Base-by-base conservation (phyloP, 2,797 vertebrate genomes). In the Caiman crocodilus region DNA sequence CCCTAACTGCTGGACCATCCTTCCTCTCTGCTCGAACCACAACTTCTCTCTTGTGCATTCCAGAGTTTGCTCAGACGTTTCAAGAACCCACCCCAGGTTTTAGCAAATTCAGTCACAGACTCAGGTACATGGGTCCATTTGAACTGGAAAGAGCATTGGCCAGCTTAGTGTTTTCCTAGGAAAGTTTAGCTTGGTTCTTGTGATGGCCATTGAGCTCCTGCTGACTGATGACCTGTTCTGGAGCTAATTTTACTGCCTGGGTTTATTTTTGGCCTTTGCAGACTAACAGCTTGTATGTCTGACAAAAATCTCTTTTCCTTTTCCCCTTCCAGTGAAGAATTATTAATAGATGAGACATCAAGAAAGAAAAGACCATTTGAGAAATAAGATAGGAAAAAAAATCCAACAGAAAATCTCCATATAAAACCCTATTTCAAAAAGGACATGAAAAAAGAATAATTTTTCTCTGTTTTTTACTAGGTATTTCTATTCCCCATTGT, bases 321-420 rank as follows among this genome's bases (percentile, higher is more conserved):
- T 94, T 90, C 90, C 85, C 93, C 79, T 95, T 92, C 92, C 92
- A 87, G 78, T 94, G 92, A 71, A 89, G 74, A 89, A 92, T 96
- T 96, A 96, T 96, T 94, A 94, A 96, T 96, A 94, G 92, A 96
- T 96, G 96, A 97, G 65, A 75, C 94, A 95, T 91, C 94, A 90
- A 97, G 88, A 92, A 94, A 94, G 93, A 84, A 90, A 96, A 94
- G 94, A 93, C 92, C 91, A 93, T 95, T 94, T 94, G 93, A 94
- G 90, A 96, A 95, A 97, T 92, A 96, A 92, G 95, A 94, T 77
- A 93, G 95, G 95, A 96, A 50, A 82, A 61, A 79, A 89, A 89
- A 93, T 83, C 30, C 85, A 95, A 84, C 87, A 63, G 90, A 84
- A 50, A 92, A 90, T 91, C 91, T 89, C 90, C 93, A 94, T 90